Conservation (phyloP, 1,140 invertebrate genomes). For the Nebria ingens region DNA sequence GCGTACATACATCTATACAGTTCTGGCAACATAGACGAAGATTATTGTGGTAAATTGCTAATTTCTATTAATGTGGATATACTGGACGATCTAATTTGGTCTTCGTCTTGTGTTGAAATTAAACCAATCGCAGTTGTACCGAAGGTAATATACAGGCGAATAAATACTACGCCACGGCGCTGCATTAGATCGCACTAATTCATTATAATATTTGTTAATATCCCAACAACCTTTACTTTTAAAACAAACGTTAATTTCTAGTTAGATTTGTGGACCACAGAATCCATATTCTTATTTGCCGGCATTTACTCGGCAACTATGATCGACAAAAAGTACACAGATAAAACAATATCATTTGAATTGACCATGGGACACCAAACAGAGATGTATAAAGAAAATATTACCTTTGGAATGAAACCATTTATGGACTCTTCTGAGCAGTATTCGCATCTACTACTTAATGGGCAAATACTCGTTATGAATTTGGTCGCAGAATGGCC, state of each 20-base stretch:
- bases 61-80: constrained; percentile 44
- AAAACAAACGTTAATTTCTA: constrained; percentile 18
- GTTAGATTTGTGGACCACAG: constrained; percentile 18
- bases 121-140: constrained; percentile 18
- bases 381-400: constrained; percentile 7
- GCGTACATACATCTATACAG: constrained; percentile 59
- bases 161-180: too few species aligned
- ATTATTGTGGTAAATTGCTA: constrained; percentile 46
- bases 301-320: constrained; percentile 24
- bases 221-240: constrained; percentile 17
- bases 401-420: not conserved
- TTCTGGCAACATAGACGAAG: constrained; percentile 39
- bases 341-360: constrained; percentile 23
- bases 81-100: constrained; percentile 31
- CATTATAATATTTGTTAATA: too few species aligned
- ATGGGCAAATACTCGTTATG: constrained; percentile 73
- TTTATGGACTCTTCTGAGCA: constrained; percentile 30
- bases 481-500: constrained; percentile 65
- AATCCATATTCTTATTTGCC: constrained; percentile 31
- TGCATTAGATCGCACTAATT: too few species aligned
- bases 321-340: constrained; percentile 23
- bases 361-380: constrained; percentile 21
- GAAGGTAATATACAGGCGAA: too few species aligned
- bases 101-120: constrained; percentile 30
- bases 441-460: constrained; percentile 69